These are phyloP conservation scores for Phoenicopterus ruber DNA, from an alignment of 2,113 vertebrate genomes.

Conservation along the genomic window DNA sequence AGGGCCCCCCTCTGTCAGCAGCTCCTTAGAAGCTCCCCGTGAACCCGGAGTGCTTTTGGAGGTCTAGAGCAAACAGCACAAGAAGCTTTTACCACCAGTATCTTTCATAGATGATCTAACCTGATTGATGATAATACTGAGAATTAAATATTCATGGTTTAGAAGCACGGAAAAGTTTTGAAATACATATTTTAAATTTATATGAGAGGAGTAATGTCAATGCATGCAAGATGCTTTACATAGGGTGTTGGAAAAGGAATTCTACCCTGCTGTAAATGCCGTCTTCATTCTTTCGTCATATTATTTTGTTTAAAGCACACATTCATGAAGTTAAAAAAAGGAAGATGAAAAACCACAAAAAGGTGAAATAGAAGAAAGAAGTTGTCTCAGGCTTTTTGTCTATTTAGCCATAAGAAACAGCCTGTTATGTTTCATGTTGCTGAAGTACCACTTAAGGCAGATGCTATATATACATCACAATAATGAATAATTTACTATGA, in stretches of 20 bases:
- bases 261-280: neutral
- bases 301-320: neutral
- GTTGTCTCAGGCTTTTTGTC: neutral
- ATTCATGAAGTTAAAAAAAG: neutral
- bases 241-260: neutral
- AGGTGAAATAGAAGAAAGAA: neutral
- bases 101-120: constrained; percentile 17
- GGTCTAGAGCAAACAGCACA: neutral
- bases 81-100: constrained; percentile 51
- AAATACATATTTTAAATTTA: constrained; percentile 18
- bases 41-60: constrained; percentile 54
- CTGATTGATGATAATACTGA: constrained; percentile 56
- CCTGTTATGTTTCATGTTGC: neutral
- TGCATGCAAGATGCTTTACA: neutral
- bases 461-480: neutral
- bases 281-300: neutral
- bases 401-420: neutral
- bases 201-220: neutral
- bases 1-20: constrained; percentile 43
- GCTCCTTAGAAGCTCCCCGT: constrained; percentile 41
- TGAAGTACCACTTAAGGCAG: neutral
- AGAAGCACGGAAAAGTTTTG: constrained; percentile 13
- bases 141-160: constrained; percentile 74
- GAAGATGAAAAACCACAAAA: neutral
- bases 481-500: neutral